phyloP scores from a whole-genome alignment of 1,140 invertebrate genomes.

The Trichomalopsis sarcophagae region DNA sequence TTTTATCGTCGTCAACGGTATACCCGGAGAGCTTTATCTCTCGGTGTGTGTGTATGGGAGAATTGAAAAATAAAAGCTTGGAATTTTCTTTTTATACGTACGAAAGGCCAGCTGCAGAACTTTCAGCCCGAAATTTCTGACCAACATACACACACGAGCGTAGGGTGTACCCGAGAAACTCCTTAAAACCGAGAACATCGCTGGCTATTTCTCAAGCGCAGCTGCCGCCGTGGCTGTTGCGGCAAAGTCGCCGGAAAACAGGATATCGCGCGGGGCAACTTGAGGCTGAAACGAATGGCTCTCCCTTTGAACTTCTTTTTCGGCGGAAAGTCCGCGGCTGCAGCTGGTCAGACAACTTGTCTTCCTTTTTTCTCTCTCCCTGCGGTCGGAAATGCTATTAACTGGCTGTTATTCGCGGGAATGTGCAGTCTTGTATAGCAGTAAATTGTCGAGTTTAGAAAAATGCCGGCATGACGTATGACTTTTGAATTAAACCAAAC shows the following conservation, averaged over 20 bases:
- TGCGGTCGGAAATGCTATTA: background rate
- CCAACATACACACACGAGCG: background rate
- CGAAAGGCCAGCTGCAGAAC: background rate
- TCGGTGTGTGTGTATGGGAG: too few relatives aligned
- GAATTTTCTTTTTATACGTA: background rate
- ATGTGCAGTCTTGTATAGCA: too few relatives aligned
- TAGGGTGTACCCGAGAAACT: background rate
- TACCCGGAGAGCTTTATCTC: background rate
- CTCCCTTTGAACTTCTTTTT: slow-evolving; percentile 3
- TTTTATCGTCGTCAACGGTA: background rate
- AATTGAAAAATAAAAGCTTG: background rate
- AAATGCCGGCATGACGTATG: too few relatives aligned
- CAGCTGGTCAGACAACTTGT: background rate
- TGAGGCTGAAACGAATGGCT: slow-evolving; percentile 1
- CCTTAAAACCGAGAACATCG: background rate
- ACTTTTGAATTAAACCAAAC: too few relatives aligned
- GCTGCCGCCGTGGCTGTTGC: slow-evolving; percentile 18
- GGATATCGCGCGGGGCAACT: background rate
- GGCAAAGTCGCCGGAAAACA: background rate
- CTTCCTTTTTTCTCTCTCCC: background rate
- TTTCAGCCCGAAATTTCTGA: background rate
- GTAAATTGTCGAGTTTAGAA: too few relatives aligned
- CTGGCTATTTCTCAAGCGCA: slow-evolving; percentile 15
- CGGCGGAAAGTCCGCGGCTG: background rate
- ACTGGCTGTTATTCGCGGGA: background rate